phyloP scores from a whole-genome alignment of 2,888 invertebrate species.

The Aplocera efformata region DNA sequence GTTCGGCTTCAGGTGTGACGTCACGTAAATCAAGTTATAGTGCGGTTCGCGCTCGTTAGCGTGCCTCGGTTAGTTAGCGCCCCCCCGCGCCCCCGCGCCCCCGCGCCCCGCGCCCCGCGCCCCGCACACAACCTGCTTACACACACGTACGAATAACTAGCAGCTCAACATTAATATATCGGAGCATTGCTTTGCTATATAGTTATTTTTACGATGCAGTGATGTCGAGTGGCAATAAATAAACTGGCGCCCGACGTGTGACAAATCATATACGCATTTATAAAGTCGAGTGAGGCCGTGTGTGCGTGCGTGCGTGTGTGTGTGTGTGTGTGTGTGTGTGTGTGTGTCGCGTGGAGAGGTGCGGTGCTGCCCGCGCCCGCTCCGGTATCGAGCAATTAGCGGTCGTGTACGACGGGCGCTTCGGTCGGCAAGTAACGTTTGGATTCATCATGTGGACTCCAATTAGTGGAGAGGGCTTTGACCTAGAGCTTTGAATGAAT shows the following conservation, averaged over 20 bases:
- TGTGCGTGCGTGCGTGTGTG: too few species aligned
- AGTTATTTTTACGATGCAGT: too few species aligned
- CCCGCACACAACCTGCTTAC: background rate
- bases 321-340: too few species aligned
- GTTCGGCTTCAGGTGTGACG: background rate
- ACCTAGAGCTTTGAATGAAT: too few species aligned
- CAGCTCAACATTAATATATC: background rate
- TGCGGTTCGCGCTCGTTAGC: conserved; percentile 7
- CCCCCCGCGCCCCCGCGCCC: background rate
- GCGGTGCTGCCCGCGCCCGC: background rate
- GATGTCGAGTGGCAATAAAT: too few species aligned
- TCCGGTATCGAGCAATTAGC: background rate
- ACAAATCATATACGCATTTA: too few species aligned
- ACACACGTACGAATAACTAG: background rate
- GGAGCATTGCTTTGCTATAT: too few species aligned
- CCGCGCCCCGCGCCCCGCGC: background rate
- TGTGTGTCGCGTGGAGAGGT: too few species aligned
- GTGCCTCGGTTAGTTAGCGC: conserved; percentile 14
- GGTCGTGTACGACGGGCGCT: background rate
- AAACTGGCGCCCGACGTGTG: conserved; percentile 2
- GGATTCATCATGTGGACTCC: background rate
- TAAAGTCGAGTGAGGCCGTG: too few species aligned
- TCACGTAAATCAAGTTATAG: conserved; percentile 3
- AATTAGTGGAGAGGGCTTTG: too few species aligned
- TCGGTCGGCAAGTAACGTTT: background rate